These are phyloP conservation scores for Geodia barretti DNA, from an alignment of 37 sponge, comb jelly and placozoan genomes.

Conservation along the genomic window DNA sequence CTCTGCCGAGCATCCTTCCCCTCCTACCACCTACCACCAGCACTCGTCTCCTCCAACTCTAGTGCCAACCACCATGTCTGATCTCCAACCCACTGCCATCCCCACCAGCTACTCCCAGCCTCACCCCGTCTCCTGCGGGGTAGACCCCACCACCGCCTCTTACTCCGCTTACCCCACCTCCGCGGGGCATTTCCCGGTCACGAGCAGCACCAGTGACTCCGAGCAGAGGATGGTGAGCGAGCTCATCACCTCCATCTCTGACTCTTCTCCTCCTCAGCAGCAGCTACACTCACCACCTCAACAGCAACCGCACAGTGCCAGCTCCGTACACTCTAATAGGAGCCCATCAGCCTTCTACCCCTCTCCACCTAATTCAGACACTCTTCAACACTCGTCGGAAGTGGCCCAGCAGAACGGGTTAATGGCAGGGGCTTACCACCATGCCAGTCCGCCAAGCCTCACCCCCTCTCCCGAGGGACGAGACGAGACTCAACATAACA, in stretches of 20 bases:
- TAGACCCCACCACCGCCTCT: slow-evolving; percentile 4
- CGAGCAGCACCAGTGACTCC: neutral
- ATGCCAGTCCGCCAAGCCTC: slow-evolving; percentile 36
- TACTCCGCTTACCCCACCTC: slow-evolving; percentile 3
- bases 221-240: slow-evolving; percentile 5
- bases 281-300: slow-evolving; percentile 1
- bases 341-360: slow-evolving; percentile 17
- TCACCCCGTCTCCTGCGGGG: neutral
- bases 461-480: slow-evolving; percentile 40
- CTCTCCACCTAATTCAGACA: slow-evolving; percentile 17
- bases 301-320: slow-evolving; percentile 6
- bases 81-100: neutral
- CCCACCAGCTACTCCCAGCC: neutral
- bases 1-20: neutral
- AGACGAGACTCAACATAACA: neutral
- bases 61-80: neutral
- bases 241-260: slow-evolving; percentile 1
- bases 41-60: neutral
- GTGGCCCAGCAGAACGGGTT: neutral
- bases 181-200: neutral
- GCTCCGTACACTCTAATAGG: neutral
- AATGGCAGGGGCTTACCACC: neutral
- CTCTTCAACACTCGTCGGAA: neutral
- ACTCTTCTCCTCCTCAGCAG: neutral
- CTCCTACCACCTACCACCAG: neutral